These are phyloP conservation scores for Pseudochirops corinnae DNA, from an alignment of 2,797 vertebrate species.

Conservation along the genomic window DNA sequence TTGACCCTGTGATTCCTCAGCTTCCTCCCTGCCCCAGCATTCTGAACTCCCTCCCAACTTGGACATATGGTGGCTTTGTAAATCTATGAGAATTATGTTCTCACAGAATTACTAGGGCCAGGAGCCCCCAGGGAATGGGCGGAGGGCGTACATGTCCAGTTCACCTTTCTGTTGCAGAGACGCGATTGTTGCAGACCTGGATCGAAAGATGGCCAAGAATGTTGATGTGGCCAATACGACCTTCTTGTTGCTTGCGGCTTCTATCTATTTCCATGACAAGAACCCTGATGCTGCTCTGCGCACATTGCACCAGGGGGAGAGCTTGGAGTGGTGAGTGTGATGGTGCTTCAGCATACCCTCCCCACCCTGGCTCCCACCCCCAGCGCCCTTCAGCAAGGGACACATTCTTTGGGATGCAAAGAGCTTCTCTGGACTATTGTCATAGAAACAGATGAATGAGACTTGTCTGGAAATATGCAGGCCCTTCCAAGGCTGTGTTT, in stretches of 20 bases:
- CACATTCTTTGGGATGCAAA: neutral
- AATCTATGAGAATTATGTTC: neutral
- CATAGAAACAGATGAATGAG: neutral
- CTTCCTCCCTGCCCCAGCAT: neutral
- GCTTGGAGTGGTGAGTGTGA: constrained; percentile 92
- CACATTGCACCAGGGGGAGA: constrained; percentile 94
- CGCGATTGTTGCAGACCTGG: constrained; percentile 90
- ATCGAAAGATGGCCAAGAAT: constrained; percentile 94
- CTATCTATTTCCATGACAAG: constrained; percentile 92
- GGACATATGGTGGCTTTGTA: neutral
- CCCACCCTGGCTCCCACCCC: rapidly evolving
- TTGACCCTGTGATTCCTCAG: neutral
- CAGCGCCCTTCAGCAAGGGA: neutral
- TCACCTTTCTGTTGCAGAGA: constrained; percentile 85
- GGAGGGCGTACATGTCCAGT: no score
- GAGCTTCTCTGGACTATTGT: neutral
- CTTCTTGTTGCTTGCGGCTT: constrained; percentile 95
- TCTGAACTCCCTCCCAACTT: neutral
- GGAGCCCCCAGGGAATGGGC: neutral
- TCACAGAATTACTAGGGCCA: neutral
- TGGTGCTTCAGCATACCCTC: neutral
- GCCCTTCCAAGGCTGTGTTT: neutral
- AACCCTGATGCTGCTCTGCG: constrained; percentile 93
- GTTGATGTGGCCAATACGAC: constrained; percentile 93
- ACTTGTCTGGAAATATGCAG: neutral